phyloP scores from a whole-genome alignment of 2,113 vertebrate species.

The Sturnira hondurensis region DNA sequence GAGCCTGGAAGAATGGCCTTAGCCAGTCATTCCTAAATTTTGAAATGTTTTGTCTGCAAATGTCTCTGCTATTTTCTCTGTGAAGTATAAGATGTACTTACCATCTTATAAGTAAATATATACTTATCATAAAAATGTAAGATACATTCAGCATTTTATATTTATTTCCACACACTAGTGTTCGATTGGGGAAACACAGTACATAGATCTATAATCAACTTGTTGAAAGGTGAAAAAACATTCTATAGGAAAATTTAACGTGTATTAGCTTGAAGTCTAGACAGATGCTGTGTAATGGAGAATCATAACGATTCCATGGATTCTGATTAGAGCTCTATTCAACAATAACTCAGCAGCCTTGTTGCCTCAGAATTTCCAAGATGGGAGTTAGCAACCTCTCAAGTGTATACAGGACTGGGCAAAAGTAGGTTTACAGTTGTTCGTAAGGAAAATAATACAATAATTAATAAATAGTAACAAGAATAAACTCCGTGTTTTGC shows the following conservation, averaged over 20 bases:
- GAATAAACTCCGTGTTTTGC: background rate
- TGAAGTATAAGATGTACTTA: background rate
- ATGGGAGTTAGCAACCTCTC: background rate
- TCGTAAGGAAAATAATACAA: too few species aligned
- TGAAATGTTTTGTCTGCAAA: background rate
- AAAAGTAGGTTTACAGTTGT: background rate
- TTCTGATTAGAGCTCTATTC: background rate
- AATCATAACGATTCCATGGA: background rate
- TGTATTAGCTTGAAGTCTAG: background rate
- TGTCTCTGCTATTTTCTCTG: background rate
- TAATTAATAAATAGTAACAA: too few species aligned
- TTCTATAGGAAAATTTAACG: background rate
- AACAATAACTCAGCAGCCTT: background rate
- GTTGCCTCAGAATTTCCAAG: background rate
- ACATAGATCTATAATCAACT: background rate
- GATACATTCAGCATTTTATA: background rate
- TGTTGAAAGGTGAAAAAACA: slow-evolving; percentile 8
- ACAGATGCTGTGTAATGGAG: background rate
- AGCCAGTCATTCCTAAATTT: background rate
- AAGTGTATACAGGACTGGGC: background rate
- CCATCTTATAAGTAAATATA: background rate
- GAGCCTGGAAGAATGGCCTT: background rate
- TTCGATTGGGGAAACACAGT: background rate
- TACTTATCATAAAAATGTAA: background rate
- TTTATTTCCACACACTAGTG: background rate